These are phyloP conservation scores for Orthonychiurus folsomi DNA, from an alignment of 2,888 invertebrate species.

Conservation along the genomic window DNA sequence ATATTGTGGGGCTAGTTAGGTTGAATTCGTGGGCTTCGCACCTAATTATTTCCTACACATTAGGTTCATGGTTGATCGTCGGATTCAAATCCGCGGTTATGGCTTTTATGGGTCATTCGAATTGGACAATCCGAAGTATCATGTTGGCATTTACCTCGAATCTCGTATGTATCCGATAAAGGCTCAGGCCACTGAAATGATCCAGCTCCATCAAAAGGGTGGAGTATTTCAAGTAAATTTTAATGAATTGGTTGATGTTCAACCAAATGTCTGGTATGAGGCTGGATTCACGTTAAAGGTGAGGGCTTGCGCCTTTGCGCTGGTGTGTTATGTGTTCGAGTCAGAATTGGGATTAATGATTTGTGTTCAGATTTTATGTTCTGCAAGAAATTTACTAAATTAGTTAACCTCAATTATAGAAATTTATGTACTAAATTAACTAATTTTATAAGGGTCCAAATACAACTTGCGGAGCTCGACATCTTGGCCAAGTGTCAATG, in stretches of 20 bases:
- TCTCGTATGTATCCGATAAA: neutral
- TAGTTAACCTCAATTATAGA: no score
- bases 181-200: neutral
- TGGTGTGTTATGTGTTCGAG: no score
- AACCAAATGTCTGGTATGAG: neutral
- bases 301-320: no score
- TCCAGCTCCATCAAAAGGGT: neutral
- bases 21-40: neutral
- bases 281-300: neutral
- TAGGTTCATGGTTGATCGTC: constrained; percentile 3
- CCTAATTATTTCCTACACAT: neutral
- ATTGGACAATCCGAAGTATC: neutral
- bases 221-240: neutral
- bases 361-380: no score
- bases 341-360: neutral
- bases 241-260: neutral
- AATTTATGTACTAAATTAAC: no score
- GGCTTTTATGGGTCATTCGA: neutral
- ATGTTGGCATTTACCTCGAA: neutral
- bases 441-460: neutral
- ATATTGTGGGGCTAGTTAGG: neutral
- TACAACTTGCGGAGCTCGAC: neutral
- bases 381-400: neutral
- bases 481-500: neutral
- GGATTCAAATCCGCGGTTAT: neutral